A percentile compares a stretch with the other conserved stretches of the same genome.
Evolutionary conservation across 2,888 invertebrate species (phyloP).

Genomic region (Epistrophe eligans): DNA sequence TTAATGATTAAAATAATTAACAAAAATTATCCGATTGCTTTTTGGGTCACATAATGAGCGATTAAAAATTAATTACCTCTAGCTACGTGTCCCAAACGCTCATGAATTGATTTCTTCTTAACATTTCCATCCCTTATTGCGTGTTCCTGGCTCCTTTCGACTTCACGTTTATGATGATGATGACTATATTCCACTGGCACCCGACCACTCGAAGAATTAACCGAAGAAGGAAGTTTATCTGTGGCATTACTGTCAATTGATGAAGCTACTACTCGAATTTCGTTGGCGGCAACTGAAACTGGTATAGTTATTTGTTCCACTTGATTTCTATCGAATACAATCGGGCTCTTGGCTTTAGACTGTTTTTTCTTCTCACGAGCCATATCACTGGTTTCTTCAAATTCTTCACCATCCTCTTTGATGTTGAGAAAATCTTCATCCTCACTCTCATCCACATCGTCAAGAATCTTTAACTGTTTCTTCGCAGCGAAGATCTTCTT

Average conservation of each 20-base stretch:
- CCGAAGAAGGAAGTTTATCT: not conserved
- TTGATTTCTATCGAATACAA: conserved; percentile 79
- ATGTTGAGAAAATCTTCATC: conserved; percentile 88
- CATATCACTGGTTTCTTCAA: conserved; percentile 77
- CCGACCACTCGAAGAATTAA: not conserved
- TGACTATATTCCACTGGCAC: conserved; percentile 35
- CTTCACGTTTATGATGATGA: conserved; percentile 72
- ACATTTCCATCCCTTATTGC: conserved; percentile 41
- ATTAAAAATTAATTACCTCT: conserved; percentile 48
- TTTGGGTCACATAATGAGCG: too few relatives aligned
- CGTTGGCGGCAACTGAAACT: conserved; percentile 1
- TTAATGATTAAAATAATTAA: too few relatives aligned
- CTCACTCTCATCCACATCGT: conserved; percentile 84
- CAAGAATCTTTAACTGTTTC: conserved; percentile 84
- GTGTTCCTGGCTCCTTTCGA: conserved; percentile 29
- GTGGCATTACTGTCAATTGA: not conserved
- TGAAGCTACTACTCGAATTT: not conserved
- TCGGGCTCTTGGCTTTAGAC: conserved; percentile 80
- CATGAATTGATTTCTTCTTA: conserved; percentile 83
- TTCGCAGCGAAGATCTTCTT: conserved; percentile 87
- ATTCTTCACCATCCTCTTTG: conserved; percentile 86
- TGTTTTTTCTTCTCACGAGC: conserved; percentile 73
- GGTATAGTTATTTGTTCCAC: conserved; percentile 38
- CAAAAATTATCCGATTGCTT: too few relatives aligned
- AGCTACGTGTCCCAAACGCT: conserved; percentile 84